Conservation (phyloP, 1,140 invertebrate species). For the Eupristina koningsbergeri region DNA sequence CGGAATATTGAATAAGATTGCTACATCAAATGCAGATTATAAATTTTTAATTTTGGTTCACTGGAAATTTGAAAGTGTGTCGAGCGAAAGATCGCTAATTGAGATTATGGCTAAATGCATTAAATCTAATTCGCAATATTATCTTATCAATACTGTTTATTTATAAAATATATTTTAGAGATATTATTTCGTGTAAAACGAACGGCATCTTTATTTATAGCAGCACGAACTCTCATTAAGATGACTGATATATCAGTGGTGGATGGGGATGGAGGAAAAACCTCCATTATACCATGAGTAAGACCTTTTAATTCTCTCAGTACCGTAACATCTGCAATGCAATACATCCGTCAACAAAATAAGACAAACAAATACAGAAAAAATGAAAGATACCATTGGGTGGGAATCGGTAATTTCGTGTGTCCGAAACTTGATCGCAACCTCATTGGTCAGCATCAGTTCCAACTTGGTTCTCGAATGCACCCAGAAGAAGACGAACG, state of each 20-base stretch:
- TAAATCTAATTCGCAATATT: neutral
- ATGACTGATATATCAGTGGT: neutral
- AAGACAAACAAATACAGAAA: neutral
- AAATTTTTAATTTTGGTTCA: neutral
- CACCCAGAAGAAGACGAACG: neutral
- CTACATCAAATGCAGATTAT: neutral
- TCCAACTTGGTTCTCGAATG: neutral
- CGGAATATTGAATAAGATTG: neutral
- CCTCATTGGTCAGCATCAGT: neutral
- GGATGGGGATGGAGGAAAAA: neutral
- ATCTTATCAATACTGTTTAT: conserved; percentile 28
- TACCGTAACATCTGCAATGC: neutral
- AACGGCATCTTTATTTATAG: conserved; percentile 41
- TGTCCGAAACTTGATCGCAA: neutral
- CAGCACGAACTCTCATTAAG: conserved; percentile 6
- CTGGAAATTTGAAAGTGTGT: neutral
- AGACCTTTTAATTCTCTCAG: neutral
- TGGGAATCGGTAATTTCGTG: too few relatives aligned
- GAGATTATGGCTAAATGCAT: neutral
- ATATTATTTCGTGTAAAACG: conserved; percentile 7
- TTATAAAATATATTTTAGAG: neutral
- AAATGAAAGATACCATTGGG: neutral
- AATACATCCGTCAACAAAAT: neutral
- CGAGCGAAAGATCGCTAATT: neutral
- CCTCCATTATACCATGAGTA: neutral